phyloP scores from a whole-genome alignment of 2,888 invertebrate genomes.

The Strigamia maritima region DNA sequence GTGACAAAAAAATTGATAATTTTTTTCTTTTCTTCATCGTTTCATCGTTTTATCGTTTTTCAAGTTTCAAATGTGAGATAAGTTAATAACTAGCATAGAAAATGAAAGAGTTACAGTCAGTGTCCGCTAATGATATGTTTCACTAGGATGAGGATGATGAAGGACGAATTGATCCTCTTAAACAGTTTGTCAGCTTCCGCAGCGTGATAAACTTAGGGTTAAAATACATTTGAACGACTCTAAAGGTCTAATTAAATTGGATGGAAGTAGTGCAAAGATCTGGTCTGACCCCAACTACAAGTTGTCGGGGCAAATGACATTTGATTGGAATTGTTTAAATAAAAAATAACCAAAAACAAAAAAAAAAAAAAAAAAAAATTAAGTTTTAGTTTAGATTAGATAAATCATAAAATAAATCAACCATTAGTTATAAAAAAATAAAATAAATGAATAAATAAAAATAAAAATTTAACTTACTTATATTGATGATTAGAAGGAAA shows the following conservation, averaged over 20 bases:
- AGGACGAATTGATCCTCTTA: constrained; percentile 2
- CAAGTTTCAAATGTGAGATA: background rate
- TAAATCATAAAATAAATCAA: background rate
- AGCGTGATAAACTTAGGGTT: background rate
- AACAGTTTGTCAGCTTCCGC: constrained; percentile 13
- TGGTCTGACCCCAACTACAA: constrained; percentile 11
- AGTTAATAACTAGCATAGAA: background rate
- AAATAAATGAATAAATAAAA: background rate
- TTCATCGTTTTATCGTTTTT: background rate
- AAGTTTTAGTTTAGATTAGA: background rate
- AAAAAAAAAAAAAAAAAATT: too few species aligned
- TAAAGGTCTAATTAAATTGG: background rate
- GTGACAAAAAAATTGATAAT: too few species aligned
- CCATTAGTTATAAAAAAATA: background rate
- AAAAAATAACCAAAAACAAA: background rate
- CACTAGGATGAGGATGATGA: constrained; percentile 13
- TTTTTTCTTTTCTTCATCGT: background rate
- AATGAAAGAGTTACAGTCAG: background rate
- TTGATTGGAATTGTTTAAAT: background rate
- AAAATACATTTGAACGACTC: background rate
- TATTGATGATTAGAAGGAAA: background rate
- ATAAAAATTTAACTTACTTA: constrained; percentile 8
- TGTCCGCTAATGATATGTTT: too few species aligned
- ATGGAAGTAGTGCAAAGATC: constrained; percentile 10
- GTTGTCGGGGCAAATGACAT: constrained; percentile 1